phyloP scores from a whole-genome alignment of 1,140 invertebrate species.

The Hylyphantes graminicola region DNA sequence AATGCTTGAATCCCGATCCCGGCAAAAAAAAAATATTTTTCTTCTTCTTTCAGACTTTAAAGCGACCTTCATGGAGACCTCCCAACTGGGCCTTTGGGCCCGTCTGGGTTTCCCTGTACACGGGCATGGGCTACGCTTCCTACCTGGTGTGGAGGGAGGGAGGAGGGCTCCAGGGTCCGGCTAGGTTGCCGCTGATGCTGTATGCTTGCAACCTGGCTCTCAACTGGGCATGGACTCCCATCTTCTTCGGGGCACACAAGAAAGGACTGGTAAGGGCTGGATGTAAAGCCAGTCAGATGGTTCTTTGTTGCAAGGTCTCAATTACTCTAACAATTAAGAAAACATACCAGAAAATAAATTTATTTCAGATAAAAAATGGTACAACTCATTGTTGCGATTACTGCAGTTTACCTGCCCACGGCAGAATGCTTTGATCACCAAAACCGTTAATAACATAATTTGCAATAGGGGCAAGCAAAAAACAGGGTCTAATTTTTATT shows the following conservation, averaged over 20 bases:
- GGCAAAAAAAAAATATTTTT: neutral
- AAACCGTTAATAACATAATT: too few species aligned
- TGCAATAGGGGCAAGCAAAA: too few species aligned
- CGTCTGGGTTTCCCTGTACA: constrained; percentile 84
- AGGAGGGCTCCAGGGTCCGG: constrained; percentile 76
- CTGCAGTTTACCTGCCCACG: too few species aligned
- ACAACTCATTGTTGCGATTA: too few species aligned
- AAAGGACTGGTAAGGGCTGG: constrained; percentile 76
- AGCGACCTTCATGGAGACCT: constrained; percentile 81
- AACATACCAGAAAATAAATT: too few species aligned
- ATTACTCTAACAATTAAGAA: too few species aligned
- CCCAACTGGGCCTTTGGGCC: constrained; percentile 85
- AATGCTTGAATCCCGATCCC: too few species aligned
- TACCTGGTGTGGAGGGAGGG: constrained; percentile 84
- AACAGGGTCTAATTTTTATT: too few species aligned
- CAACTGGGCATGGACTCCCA: constrained; percentile 88
- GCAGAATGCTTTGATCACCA: too few species aligned
- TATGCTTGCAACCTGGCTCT: constrained; percentile 82
- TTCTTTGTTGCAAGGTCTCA: too few species aligned
- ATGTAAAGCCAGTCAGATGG: too few species aligned
- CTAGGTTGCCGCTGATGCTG: constrained; percentile 76
- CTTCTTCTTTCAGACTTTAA: constrained; percentile 68
- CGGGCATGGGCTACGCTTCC: constrained; percentile 86
- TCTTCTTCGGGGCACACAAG: constrained; percentile 82
- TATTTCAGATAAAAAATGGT: too few species aligned